Conservation (phyloP, 1,140 invertebrate species). For the Bombus pyrosoma region DNA sequence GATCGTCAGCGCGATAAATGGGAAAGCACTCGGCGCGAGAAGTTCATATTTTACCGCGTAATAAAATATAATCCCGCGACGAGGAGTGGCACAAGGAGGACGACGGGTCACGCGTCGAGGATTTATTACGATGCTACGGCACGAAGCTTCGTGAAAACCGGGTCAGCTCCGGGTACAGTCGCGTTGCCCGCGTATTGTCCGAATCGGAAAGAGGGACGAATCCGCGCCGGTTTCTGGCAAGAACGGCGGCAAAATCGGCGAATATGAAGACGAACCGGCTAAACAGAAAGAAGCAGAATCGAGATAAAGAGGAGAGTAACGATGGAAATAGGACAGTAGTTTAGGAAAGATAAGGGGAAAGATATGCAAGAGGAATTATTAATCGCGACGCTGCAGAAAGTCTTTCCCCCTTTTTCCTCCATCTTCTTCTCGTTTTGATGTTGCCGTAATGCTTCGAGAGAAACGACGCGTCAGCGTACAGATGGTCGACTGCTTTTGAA, state of each 20-base stretch:
- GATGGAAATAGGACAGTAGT: neutral
- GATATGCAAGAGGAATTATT: slow-evolving; percentile 32
- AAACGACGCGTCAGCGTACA: neutral
- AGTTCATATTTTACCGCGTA: slow-evolving; percentile 42
- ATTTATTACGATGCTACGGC: slow-evolving; percentile 21
- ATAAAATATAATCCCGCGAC: slow-evolving; percentile 28
- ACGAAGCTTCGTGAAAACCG: neutral
- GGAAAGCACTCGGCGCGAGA: slow-evolving; percentile 4
- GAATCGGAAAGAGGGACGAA: neutral
- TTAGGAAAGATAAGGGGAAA: neutral
- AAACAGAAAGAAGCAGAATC: neutral
- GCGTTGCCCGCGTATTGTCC: too few relatives aligned
- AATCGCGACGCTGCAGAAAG: slow-evolving; percentile 24
- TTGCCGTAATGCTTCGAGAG: neutral
- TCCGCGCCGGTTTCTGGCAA: neutral
- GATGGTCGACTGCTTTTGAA: slow-evolving; percentile 3
- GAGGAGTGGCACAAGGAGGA: neutral
- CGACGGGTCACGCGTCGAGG: slow-evolving; percentile 5
- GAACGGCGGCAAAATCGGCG: neutral
- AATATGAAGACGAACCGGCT: neutral
- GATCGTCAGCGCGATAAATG: slow-evolving; percentile 36
- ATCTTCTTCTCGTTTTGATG: neutral
- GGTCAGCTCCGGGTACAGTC: neutral
- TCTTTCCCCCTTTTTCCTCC: neutral
- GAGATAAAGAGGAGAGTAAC: neutral